Base-by-base conservation (phyloP, 1,140 invertebrate genomes). In the Linepithema humile region DNA sequence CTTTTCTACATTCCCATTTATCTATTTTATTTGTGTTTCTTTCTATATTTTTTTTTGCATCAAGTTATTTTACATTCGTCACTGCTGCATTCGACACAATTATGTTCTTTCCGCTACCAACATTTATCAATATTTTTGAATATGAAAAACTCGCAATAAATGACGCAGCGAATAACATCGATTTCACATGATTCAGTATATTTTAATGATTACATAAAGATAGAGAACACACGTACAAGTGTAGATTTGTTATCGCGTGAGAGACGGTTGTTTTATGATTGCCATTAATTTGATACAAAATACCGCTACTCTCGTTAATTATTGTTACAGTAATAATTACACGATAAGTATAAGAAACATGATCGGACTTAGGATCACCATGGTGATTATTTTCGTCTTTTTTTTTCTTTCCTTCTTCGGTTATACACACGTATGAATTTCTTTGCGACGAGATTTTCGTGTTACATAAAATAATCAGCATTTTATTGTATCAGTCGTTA, bases 321-420 rank as follows among this genome's bases (percentile, higher is more conserved):
- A 57, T 73, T 23, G 10, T 73, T 55, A 59, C 23, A 20, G 38
- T 6, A 20, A 5, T 60, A 75, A 60, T 75, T 64, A 50, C 9
- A n/a, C n/a, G n/a, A n/a, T n/a, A n/a, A n/a, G n/a, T n/a, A n/a
- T 45, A 75, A 40, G 29, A 77, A 77, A 64, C 15, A 48, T 38
- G 17, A 48, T 75, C n/a, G 23, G 38, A 45, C 15, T 29, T 60
- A 0, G 26, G 12, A 60, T 75, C 40, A 62, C 2, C 57, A n/a
- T n/a, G 20, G 12, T 4, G 45, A 77, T 77, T 77, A 64, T 60
- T 20, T 48, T 32, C 53, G 9, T 23, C n/a, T 17, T 17, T 43
- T n/a, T n/a, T 12, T 26, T 15, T 3, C 48, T 40, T 32, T 43
- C 26, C 48, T 43, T 48, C 17, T 17, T 20, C 7, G 32, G 0